Percentiles rank a stretch among this genome's conserved stretches.
phyloP scores from a whole-genome alignment of 1,140 invertebrate species.

The Liolophura sinensis region DNA sequence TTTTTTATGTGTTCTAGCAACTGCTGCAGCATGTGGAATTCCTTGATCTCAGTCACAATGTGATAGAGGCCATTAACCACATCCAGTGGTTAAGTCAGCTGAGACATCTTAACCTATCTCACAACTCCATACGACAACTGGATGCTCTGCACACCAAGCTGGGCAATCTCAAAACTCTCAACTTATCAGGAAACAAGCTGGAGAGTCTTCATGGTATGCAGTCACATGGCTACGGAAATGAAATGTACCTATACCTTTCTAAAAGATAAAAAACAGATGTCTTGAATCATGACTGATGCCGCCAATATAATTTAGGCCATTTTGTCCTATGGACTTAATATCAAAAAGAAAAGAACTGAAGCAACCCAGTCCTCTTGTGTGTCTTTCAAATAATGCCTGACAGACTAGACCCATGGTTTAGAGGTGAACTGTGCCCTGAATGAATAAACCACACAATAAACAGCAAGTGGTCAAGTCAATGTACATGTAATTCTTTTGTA shows the following conservation, averaged over 20 bases:
- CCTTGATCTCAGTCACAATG: slow-evolving; percentile 75
- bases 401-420: too few species aligned
- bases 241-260: not conserved
- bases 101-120: slow-evolving; percentile 74
- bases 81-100: slow-evolving; percentile 78
- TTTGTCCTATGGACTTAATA: too few species aligned
- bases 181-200: slow-evolving; percentile 85
- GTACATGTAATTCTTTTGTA: too few species aligned
- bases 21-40: slow-evolving; percentile 76
- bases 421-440: too few species aligned
- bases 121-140: slow-evolving; percentile 71
- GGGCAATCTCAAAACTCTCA: slow-evolving; percentile 85
- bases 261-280: not conserved
- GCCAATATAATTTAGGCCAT: not conserved
- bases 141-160: slow-evolving; percentile 81
- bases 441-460: too few species aligned
- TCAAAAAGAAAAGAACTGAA: too few species aligned
- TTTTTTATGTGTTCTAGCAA: slow-evolving; percentile 57
- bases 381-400: too few species aligned
- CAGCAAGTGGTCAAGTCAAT: too few species aligned
- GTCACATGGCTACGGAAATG: not conserved
- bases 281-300: too few species aligned
- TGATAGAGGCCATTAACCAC: slow-evolving; percentile 74
- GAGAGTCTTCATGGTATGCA: slow-evolving; percentile 59
- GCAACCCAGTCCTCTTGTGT: too few species aligned